A percentile compares a stretch with the other conserved stretches of the same genome.
Conservation (phyloP, 2,888 invertebrate species). For the Lacanobia oleracea region DNA sequence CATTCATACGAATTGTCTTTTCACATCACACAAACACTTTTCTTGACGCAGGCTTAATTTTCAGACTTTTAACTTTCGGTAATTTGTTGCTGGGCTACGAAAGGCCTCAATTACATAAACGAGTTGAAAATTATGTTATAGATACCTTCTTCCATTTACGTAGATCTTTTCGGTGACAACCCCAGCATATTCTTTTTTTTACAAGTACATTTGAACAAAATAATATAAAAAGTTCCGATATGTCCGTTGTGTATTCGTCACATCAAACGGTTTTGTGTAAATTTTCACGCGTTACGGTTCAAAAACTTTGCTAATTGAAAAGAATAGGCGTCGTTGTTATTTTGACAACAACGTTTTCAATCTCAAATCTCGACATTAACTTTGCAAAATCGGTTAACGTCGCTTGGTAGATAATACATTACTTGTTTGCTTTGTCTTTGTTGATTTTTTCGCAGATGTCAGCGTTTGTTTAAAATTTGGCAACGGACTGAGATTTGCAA, state of each 20-base stretch:
- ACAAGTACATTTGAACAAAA: slow-evolving; percentile 35
- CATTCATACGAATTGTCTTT: background rate
- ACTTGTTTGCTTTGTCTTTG: no score
- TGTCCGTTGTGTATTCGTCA: slow-evolving; percentile 48
- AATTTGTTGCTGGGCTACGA: background rate
- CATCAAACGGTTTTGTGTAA: slow-evolving; percentile 37
- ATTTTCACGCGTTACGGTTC: slow-evolving; percentile 40
- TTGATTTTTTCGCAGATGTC: slow-evolving; percentile 23
- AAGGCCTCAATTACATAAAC: background rate
- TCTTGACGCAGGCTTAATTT: background rate
- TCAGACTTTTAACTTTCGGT: background rate
- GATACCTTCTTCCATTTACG: no score
- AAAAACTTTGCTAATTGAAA: slow-evolving; percentile 36
- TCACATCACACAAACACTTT: background rate
- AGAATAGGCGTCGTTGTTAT: slow-evolving; percentile 43
- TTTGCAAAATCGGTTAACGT: slow-evolving; percentile 29
- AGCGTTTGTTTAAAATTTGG: slow-evolving; percentile 19
- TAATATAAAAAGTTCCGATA: slow-evolving; percentile 4
- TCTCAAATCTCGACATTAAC: slow-evolving; percentile 28
- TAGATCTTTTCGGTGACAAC: no score
- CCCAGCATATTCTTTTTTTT: no score
- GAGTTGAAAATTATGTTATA: no score
- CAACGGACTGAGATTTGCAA: slow-evolving; percentile 9
- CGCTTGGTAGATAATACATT: slow-evolving; percentile 14
- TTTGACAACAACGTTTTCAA: slow-evolving; percentile 37